These are phyloP conservation scores for Paratilapia polleni DNA, from an alignment of 2,113 vertebrate species.

Conservation along the genomic window DNA sequence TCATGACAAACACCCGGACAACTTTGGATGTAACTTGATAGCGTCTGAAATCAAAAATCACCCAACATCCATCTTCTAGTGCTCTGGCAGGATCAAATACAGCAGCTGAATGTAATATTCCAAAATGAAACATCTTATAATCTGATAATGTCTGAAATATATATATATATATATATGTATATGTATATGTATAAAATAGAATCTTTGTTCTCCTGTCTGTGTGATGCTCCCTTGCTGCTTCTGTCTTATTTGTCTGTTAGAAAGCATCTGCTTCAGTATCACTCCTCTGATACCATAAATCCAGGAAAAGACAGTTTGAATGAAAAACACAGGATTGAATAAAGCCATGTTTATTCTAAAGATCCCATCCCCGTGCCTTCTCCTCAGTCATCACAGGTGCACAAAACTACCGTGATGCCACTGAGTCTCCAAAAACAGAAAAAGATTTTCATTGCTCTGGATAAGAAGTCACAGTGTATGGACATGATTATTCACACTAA, in stretches of 20 bases:
- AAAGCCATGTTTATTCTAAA: constrained; percentile 17
- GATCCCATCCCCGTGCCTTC: neutral
- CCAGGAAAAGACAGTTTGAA: constrained; percentile 47
- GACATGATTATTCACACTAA: constrained; percentile 11
- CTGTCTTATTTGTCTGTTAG: constrained; percentile 4
- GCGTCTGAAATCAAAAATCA: constrained; percentile 14
- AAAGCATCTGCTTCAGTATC: constrained; percentile 6
- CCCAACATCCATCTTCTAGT: neutral
- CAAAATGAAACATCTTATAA: constrained; percentile 30
- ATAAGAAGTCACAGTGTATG: neutral
- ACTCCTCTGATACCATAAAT: constrained; percentile 14
- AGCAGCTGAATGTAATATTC: constrained; percentile 37
- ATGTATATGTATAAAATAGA: neutral
- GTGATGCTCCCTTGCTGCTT: neutral
- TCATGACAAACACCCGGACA: neutral
- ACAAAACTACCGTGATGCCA: neutral
- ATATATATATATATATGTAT: neutral
- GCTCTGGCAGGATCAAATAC: constrained; percentile 24
- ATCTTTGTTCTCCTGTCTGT: constrained; percentile 14
- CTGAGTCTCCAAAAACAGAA: neutral
- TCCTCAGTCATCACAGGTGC: neutral
- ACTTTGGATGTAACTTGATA: constrained; percentile 12
- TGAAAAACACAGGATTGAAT: constrained; percentile 40
- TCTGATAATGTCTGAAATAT: constrained; percentile 30
- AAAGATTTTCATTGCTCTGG: neutral